Conservation (phyloP, 2,888 invertebrate species). For the Antitype chi region DNA sequence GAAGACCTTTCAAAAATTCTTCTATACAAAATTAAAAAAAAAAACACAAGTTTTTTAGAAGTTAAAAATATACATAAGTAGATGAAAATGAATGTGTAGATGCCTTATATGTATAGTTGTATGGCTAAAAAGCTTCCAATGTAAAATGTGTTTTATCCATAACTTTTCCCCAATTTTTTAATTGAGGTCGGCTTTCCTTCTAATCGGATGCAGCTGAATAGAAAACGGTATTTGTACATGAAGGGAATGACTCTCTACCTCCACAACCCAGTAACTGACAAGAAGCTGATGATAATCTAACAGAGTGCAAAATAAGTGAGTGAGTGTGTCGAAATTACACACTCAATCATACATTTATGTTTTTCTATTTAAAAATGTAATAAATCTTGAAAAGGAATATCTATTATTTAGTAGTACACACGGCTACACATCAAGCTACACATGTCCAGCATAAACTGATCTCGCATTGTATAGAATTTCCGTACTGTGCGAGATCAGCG, state of each 20-base stretch:
- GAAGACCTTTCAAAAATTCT: conserved; percentile 42
- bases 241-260: neutral
- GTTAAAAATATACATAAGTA: conserved; percentile 9
- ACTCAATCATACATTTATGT: too few species aligned
- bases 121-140: neutral
- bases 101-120: conserved; percentile 51
- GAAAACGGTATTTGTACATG: neutral
- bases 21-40: conserved; percentile 50
- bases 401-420: too few species aligned
- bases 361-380: too few species aligned
- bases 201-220: neutral
- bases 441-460: too few species aligned
- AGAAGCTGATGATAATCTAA: too few species aligned
- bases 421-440: too few species aligned
- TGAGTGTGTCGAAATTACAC: too few species aligned
- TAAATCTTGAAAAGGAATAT: too few species aligned
- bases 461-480: too few species aligned
- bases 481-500: too few species aligned
- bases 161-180: neutral
- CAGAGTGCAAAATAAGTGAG: too few species aligned
- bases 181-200: neutral
- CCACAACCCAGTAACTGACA: too few species aligned
- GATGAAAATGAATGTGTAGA: conserved; percentile 36
- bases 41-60: conserved; percentile 54
- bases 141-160: neutral